phyloP scores from a whole-genome alignment of 2,797 vertebrate genomes.

The Staurois parvus region DNA sequence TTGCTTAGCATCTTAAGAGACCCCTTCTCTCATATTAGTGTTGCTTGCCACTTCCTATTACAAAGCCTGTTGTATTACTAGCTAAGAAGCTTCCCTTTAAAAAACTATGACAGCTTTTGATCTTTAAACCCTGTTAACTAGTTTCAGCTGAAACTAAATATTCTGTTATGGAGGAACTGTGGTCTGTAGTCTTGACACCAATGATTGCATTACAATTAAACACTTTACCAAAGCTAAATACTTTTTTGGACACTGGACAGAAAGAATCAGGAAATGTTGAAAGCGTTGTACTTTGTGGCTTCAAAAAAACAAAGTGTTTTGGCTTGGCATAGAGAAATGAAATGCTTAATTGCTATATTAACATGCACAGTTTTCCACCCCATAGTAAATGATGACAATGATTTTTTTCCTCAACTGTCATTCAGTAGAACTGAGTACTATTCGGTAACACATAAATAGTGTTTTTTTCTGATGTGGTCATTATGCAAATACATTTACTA shows the following conservation, averaged over 20 bases:
- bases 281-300: not conserved
- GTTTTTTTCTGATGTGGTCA: no score
- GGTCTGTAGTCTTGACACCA: not conserved
- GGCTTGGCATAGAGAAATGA: not conserved
- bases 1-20: conserved; percentile 67
- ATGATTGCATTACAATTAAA: not conserved
- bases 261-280: not conserved
- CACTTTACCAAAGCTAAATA: not conserved
- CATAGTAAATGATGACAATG: no score
- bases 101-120: conserved; percentile 56
- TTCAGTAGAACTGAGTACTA: no score
- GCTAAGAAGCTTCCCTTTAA: conserved; percentile 67
- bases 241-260: not conserved
- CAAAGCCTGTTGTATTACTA: conserved; percentile 67
- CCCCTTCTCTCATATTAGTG: conserved; percentile 69
- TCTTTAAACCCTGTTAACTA: not conserved
- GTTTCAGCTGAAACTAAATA: conserved; percentile 3
- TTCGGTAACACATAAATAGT: no score
- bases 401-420: no score
- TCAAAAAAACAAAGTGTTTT: not conserved
- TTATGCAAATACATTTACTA: no score
- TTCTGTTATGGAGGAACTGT: not conserved
- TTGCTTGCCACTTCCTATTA: conserved; percentile 74
- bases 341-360: no score
- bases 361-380: no score